Base-by-base conservation (phyloP, 2,113 vertebrate species). In the Lamprotornis superbus region DNA sequence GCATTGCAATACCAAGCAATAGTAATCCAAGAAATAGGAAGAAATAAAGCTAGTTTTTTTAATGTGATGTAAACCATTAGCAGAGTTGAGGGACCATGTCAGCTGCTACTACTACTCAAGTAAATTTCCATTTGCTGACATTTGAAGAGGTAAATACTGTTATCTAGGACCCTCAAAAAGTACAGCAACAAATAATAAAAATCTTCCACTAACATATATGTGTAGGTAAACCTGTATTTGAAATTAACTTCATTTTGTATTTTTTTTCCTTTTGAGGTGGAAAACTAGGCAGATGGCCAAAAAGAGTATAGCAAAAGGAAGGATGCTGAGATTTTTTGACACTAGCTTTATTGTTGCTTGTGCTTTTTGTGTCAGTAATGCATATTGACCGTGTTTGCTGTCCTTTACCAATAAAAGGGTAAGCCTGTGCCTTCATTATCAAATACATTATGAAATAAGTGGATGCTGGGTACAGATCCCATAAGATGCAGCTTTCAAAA, bases 41-140 rank as follows among this genome's bases (percentile, higher is more conserved):
- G 87, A 97, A 94, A 78, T 90, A 73, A 95, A 87, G 75, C 75
- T 96, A 83, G 42, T 56, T 88, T 75, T 94, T 87, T 77, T 94
- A 92, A 87, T 93, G 82, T 95, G 67, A 93, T 84, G 83, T 21
- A 97, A 94, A 82, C 50, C 60, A 78, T 83, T 93, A 95, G 78
- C 71, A 56, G 83, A 86, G 64, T 91, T 77, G 97, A 97, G 97
- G 97, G 97, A 98, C 98, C 98, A 98, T 96, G 97, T 96, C 97
- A 94, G 95, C 96, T 94, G 85, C 94, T 97, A 87, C 52, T 93
- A 85, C 89, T 95, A 70, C 63, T 93, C 57, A 70, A 93, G 57
- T 83, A 71, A 93, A 86, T 88, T 93, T 96, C 93, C 90, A 92
- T 87, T 75, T 95, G 97, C 97, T 98, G 97, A 90, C 97, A 97